A percentile compares a stretch with the other conserved stretches of the same genome.
Conservation (phyloP, 1,140 invertebrate species). For the Psilanteris sp. region DNA sequence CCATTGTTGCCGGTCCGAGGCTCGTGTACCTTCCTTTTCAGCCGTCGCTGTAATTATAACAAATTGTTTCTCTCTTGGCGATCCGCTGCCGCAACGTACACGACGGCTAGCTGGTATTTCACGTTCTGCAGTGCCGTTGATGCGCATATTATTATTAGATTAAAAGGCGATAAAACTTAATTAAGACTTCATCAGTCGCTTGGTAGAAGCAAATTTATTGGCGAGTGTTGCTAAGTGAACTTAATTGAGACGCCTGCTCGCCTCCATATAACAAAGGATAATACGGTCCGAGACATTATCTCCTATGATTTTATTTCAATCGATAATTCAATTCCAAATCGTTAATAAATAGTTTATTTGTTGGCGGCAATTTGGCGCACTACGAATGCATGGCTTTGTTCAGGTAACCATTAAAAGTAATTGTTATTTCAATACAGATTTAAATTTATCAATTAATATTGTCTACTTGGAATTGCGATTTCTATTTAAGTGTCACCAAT, state of each 20-base stretch:
- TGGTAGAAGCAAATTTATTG: slow-evolving; percentile 62
- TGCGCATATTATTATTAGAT: slow-evolving; percentile 68
- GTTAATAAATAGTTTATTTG: too few species aligned
- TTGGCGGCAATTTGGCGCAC: too few species aligned
- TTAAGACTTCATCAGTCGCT: slow-evolving; percentile 69
- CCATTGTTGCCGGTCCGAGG: slow-evolving; percentile 40
- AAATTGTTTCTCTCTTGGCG: slow-evolving; percentile 64
- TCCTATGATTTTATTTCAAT: slow-evolving; percentile 38
- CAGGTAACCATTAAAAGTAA: too few species aligned
- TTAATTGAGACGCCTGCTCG: slow-evolving; percentile 35
- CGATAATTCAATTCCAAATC: slow-evolving; percentile 35
- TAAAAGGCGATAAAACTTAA: slow-evolving; percentile 75
- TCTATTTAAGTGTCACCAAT: too few species aligned
- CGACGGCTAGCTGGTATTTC: slow-evolving; percentile 26
- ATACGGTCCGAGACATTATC: slow-evolving; percentile 33
- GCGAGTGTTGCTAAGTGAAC: slow-evolving; percentile 50
- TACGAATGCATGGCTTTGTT: too few species aligned
- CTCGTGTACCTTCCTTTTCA: slow-evolving; percentile 65
- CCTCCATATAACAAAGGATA: slow-evolving; percentile 42
- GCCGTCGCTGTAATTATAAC: slow-evolving; percentile 71
- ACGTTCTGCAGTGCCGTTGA: slow-evolving; percentile 27
- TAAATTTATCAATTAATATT: too few species aligned
- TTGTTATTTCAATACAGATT: too few species aligned
- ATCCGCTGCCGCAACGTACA: slow-evolving; percentile 36
- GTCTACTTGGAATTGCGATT: too few species aligned